phyloP scores from a whole-genome alignment of 2,113 vertebrate genomes.

The Spizaetus ornatus region DNA sequence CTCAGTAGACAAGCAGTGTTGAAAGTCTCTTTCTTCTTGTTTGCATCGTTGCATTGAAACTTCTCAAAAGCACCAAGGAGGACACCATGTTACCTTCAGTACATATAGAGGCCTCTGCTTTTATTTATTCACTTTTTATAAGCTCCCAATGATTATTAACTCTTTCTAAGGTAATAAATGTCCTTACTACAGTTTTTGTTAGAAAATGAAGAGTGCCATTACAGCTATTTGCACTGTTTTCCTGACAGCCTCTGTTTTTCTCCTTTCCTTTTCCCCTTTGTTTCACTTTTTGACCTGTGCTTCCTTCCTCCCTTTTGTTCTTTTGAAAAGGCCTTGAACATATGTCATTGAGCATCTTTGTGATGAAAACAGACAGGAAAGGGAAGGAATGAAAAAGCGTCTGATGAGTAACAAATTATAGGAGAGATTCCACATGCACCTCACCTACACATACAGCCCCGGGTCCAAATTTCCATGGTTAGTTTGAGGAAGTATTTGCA shows the following conservation, averaged over 20 bases:
- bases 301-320: constrained; percentile 23
- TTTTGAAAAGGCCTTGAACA: not conserved
- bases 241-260: not conserved
- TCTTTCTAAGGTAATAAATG: not conserved
- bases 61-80: not conserved
- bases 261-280: not conserved
- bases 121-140: not conserved
- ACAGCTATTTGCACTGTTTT: not conserved
- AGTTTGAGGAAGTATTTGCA: not conserved
- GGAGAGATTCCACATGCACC: not conserved
- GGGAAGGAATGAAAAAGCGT: not conserved
- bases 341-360: not conserved
- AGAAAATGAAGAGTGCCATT: not conserved
- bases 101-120: not conserved
- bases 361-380: constrained; percentile 15
- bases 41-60: not conserved
- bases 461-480: not conserved
- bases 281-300: not conserved
- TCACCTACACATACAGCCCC: not conserved
- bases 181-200: not conserved
- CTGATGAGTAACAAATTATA: not conserved
- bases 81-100: not conserved
- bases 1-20: not conserved
- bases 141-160: not conserved
- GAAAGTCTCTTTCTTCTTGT: not conserved